These are phyloP conservation scores for Anoplopoma fimbria DNA, from an alignment of 2,113 vertebrate species.

Conservation along the genomic window DNA sequence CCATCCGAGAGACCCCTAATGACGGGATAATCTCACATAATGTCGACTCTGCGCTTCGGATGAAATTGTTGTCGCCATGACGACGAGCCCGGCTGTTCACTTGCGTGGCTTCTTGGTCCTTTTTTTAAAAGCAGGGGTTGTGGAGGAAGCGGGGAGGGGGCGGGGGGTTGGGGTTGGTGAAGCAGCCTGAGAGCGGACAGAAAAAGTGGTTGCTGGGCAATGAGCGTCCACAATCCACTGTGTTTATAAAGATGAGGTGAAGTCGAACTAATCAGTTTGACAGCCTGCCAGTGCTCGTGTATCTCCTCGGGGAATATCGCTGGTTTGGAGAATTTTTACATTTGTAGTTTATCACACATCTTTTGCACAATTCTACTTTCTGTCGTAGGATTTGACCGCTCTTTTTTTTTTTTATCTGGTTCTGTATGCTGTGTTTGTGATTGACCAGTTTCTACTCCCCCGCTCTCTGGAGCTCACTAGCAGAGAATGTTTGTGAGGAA, in stretches of 20 bases:
- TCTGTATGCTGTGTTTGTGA: constrained; percentile 40
- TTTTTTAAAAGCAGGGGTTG: too few species aligned
- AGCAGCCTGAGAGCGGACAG: constrained; percentile 4
- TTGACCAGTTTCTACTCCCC: constrained; percentile 17
- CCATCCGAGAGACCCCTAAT: constrained; percentile 57
- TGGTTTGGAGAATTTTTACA: not conserved
- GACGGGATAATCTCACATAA: constrained; percentile 71
- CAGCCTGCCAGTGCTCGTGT: constrained; percentile 10
- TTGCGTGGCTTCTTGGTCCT: constrained; percentile 1
- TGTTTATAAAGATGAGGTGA: constrained; percentile 47
- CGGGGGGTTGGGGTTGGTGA: too few species aligned
- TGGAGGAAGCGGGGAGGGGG: too few species aligned
- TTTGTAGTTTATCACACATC: not conserved
- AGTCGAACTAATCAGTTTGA: constrained; percentile 66
- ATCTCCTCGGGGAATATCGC: constrained; percentile 13
- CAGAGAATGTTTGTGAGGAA: constrained; percentile 76
- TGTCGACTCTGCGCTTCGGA: constrained; percentile 51
- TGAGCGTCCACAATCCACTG: constrained; percentile 26
- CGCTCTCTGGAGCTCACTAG: constrained; percentile 26
- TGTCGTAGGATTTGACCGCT: constrained; percentile 11
- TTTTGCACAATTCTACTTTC: not conserved
- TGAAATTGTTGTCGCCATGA: constrained; percentile 56
- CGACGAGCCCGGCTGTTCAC: constrained; percentile 11
- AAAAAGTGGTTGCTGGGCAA: constrained; percentile 51
- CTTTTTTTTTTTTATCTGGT: not conserved